Percentiles rank a stretch among this genome's conserved stretches.
Evolutionary conservation across 1,140 invertebrate genomes (phyloP).

Genomic region (Zaprionus capensis): DNA sequence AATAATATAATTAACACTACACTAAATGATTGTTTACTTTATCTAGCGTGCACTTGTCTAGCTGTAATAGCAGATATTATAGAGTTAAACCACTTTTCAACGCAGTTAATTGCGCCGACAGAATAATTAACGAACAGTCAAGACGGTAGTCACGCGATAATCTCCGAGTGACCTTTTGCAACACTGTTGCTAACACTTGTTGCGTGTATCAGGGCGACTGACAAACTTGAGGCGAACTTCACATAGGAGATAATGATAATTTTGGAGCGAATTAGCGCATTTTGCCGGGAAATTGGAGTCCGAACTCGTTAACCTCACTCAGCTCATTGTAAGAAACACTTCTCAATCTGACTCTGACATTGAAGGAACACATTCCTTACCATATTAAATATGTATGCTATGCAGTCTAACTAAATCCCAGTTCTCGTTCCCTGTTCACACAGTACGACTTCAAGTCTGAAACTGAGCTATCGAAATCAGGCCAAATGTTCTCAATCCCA

Average conservation of each 20-base stretch:
- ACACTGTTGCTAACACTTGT: not conserved
- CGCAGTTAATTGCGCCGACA: not conserved
- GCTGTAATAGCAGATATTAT: not conserved
- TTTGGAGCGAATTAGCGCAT: conserved; percentile 1
- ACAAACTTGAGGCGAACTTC: not conserved
- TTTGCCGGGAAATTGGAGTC: not conserved
- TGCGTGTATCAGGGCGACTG: not conserved
- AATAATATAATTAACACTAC: not conserved
- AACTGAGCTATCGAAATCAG: conserved; percentile 63
- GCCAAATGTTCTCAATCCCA: conserved; percentile 73
- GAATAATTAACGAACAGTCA: not conserved
- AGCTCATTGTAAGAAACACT: conserved; percentile 41
- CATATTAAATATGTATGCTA: conserved; percentile 31
- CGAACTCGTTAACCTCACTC: conserved; percentile 32
- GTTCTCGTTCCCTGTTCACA: conserved; percentile 23
- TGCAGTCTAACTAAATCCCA: conserved; percentile 33
- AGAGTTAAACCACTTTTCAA: not conserved
- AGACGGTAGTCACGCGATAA: not conserved
- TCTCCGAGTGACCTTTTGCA: not conserved
- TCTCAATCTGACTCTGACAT: conserved; percentile 29
- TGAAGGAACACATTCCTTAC: conserved; percentile 25
- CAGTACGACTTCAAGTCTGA: conserved; percentile 65
- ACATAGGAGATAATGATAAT: not conserved
- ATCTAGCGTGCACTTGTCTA: not conserved
- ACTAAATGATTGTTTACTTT: not conserved